Evolutionary conservation across 2,797 vertebrate genomes (phyloP).

Genomic region (Pseudopleuronectes americanus): DNA sequence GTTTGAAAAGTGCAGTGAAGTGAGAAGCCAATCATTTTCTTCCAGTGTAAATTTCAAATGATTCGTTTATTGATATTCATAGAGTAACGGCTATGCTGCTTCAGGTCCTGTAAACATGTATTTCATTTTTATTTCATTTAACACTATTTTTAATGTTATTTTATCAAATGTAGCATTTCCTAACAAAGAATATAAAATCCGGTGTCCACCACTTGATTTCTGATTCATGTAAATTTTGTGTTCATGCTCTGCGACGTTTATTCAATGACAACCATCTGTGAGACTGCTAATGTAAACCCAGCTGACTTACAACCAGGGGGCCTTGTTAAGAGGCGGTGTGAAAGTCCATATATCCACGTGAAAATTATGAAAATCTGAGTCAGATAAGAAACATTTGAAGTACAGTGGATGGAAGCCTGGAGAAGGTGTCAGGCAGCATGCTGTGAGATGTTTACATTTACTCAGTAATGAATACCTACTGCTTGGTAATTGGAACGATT

Average conservation of each 20-base stretch:
- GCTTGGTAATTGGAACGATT: constrained; percentile 33
- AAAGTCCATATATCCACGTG: not conserved
- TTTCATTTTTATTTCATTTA: too few species aligned
- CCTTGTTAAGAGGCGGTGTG: not conserved
- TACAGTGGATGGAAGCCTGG: not conserved
- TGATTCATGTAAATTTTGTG: not conserved
- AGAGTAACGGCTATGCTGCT: too few species aligned
- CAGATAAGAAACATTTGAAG: not conserved
- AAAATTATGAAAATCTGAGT: too few species aligned
- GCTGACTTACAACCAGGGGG: not conserved
- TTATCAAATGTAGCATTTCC: not conserved
- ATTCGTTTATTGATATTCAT: too few species aligned
- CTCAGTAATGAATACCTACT: constrained; percentile 12
- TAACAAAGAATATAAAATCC: not conserved
- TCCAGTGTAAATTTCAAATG: too few species aligned
- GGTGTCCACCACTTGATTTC: not conserved
- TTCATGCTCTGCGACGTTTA: not conserved
- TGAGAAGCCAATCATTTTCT: too few species aligned
- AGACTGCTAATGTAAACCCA: not conserved
- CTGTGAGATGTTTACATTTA: constrained; percentile 1
- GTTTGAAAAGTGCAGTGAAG: not conserved
- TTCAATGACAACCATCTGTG: not conserved
- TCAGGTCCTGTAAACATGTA: too few species aligned
- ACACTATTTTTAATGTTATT: too few species aligned
- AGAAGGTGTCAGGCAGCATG: not conserved